These are phyloP conservation scores for Carcharodon carcharias DNA, from an alignment of 2,797 vertebrate species.

Conservation along the genomic window DNA sequence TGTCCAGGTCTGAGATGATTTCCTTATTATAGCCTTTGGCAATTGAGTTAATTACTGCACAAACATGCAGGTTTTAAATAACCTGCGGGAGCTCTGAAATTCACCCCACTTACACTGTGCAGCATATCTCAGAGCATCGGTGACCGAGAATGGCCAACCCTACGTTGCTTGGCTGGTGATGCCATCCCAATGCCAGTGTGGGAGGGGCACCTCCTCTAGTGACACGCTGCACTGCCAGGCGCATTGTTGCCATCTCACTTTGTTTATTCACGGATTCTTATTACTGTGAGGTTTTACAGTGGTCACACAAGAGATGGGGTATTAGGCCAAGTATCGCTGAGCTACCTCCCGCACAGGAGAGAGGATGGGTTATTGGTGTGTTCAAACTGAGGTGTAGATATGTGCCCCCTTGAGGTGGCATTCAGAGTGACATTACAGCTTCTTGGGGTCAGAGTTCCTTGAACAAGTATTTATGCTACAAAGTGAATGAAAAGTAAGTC, in stretches of 20 bases:
- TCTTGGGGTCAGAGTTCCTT: neutral
- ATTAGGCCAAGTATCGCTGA: neutral
- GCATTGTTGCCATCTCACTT: neutral
- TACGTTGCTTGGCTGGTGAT: neutral
- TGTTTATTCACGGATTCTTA: neutral
- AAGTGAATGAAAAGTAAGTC: neutral
- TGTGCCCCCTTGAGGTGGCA: neutral
- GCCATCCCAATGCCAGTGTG: neutral
- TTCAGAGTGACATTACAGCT: neutral
- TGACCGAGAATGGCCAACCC: neutral
- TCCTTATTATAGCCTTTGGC: neutral
- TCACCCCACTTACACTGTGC: neutral
- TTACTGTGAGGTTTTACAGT: neutral
- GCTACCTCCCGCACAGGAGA: neutral
- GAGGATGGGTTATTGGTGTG: neutral
- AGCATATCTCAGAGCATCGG: neutral
- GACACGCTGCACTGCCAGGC: no score
- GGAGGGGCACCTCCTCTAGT: neutral
- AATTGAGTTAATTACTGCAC: neutral
- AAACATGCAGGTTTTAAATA: neutral
- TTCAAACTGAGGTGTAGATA: neutral
- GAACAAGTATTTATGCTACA: neutral
- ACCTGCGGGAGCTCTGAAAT: neutral
- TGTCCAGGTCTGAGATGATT: neutral
- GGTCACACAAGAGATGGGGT: no score